These are phyloP conservation scores for Tinamus major DNA, from an alignment of 2,797 vertebrate species.

Conservation along the genomic window DNA sequence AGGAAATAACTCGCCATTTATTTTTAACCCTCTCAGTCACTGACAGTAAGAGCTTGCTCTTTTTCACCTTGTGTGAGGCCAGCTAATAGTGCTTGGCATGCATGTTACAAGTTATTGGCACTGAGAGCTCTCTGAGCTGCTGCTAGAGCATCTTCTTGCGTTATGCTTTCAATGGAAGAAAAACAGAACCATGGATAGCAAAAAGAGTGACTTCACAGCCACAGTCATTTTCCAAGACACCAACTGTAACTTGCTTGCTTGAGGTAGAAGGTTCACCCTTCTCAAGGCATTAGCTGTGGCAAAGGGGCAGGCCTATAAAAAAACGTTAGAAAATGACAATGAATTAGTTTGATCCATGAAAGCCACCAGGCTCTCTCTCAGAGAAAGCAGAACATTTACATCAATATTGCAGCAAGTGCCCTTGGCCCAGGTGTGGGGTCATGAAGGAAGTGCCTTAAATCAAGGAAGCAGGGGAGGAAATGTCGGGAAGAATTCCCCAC, in stretches of 20 bases:
- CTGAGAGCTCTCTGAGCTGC: not conserved
- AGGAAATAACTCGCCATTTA: not conserved
- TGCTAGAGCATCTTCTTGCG: not conserved
- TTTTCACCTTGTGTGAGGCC: not conserved
- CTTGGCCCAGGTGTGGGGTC: not conserved
- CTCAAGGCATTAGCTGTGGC: not conserved
- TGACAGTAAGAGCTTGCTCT: not conserved
- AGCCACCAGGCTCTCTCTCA: not conserved
- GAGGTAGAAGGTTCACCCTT: not conserved
- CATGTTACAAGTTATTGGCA: not conserved
- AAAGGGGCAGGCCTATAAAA: not conserved
- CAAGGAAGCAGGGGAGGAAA: slow-evolving; percentile 4
- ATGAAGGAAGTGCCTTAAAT: slow-evolving; percentile 38
- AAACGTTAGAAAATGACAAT: not conserved
- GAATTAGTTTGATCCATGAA: slow-evolving; percentile 1
- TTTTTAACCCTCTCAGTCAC: not conserved
- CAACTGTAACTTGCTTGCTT: not conserved
- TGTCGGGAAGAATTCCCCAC: not conserved
- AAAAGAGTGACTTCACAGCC: not conserved
- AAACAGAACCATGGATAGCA: not conserved
- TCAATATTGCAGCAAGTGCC: not conserved
- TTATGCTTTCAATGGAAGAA: slow-evolving; percentile 46
- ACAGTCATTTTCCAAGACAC: not conserved
- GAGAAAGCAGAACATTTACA: not conserved
- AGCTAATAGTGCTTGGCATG: not conserved